A percentile compares a stretch with the other conserved stretches of the same genome.
These are phyloP conservation scores for Tiliacea aurago DNA, from an alignment of 2,888 invertebrate species.

Conservation along the genomic window DNA sequence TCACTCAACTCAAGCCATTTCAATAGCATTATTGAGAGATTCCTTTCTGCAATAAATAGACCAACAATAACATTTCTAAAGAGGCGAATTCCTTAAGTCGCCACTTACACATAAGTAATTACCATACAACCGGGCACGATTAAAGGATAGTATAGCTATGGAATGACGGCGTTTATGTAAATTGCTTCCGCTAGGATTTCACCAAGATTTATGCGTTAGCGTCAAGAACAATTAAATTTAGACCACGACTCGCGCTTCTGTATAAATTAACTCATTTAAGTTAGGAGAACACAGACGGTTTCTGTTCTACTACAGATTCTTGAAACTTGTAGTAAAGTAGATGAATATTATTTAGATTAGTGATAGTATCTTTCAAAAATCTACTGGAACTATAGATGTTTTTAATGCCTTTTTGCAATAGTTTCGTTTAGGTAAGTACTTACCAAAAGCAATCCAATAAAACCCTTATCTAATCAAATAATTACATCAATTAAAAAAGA, in stretches of 20 bases:
- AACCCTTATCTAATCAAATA: not conserved
- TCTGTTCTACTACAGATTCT: conserved; percentile 49
- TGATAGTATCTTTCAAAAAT: not conserved
- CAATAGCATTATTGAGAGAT: conserved; percentile 19
- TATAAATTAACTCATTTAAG: conserved; percentile 83
- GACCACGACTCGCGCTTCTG: conserved; percentile 80
- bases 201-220: conserved; percentile 85
- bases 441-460: not conserved
- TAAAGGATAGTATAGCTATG: conserved; percentile 80
- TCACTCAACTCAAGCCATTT: not conserved
- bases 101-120: conserved; percentile 58
- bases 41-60: conserved; percentile 44
- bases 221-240: conserved; percentile 89
- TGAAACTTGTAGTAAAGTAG: conserved; percentile 24
- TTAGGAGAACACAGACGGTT: conserved; percentile 60
- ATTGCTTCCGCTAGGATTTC: conserved; percentile 87
- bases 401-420: not conserved
- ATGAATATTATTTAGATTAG: not conserved
- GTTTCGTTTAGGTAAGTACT: not conserved
- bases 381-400: not conserved
- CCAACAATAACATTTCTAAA: conserved; percentile 53
- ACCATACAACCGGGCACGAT: conserved; percentile 72
- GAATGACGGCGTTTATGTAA: conserved; percentile 86
- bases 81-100: conserved; percentile 57
- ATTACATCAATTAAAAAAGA: not conserved